These are phyloP conservation scores for Cepaea hortensis DNA, from an alignment of 2,888 invertebrate genomes.

Conservation along the genomic window DNA sequence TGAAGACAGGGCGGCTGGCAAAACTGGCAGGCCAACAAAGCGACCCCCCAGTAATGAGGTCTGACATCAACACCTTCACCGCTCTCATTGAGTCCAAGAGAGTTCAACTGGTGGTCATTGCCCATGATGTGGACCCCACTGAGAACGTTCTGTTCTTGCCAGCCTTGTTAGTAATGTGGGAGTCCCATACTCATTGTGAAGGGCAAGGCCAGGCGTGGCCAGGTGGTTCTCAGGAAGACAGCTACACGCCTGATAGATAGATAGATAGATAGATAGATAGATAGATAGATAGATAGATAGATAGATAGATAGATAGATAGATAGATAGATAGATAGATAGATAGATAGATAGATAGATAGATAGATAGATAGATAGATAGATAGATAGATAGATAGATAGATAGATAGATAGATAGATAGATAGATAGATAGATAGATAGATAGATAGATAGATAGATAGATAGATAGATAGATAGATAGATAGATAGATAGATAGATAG, in stretches of 20 bases:
- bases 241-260: no score
- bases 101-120: conserved; percentile 97
- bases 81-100: conserved; percentile 98
- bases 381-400: conserved; percentile 19
- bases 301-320: conserved; percentile 16
- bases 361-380: conserved; percentile 19
- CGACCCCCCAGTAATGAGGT: conserved; percentile 88
- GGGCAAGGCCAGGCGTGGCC: no score
- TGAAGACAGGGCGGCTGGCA: no score
- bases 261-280: not conserved
- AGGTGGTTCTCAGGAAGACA: no score
- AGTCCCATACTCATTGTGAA: no score
- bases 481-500: conserved; percentile 18
- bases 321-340: conserved; percentile 19
- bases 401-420: conserved; percentile 19
- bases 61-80: conserved; percentile 76
- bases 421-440: conserved; percentile 19
- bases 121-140: conserved; percentile 98
- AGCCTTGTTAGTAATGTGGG: no score
- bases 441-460: conserved; percentile 19
- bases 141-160: conserved; percentile 84
- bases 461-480: conserved; percentile 19
- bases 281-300: conserved; percentile 1
- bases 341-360: conserved; percentile 19
- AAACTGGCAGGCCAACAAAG: no score